Base-by-base conservation (phyloP, 2,797 vertebrate genomes). In the Chromobotia macracanthus region DNA sequence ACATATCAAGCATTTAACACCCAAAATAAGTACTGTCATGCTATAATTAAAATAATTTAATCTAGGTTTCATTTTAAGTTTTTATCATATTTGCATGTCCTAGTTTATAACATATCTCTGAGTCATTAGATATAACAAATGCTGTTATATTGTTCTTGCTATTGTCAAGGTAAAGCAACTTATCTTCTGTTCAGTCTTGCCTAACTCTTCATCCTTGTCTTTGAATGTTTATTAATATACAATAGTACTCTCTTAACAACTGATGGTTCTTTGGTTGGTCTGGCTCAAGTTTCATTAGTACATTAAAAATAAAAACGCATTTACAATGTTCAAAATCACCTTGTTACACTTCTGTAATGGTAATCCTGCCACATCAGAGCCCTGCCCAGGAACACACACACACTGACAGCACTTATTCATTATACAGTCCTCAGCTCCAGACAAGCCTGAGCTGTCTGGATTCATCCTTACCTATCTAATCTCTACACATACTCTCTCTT, bases 391-490 rank as follows among this genome's bases (percentile, higher is more conserved):
- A 2, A 38, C 38, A 38, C 38, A 41, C 38, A 41, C 38, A 70
- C 84, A 77, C 90, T 95, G 95, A 93, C 91, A 91, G 95, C 92
- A 90, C 87, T 90, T 84, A 94, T 93, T 94, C 95, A 93, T 91
- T 89, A 92, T 85, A 89, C 92, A 91, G 90, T 93, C 92, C 85
- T 94, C 87, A 79, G 50, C 89, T 90, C 93, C 95, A 96, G 95
- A 94, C 93, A 93, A 91, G 91, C 94, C 95, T 89, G 93, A 94
- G 94, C 93, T 91, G 91, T 80, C 91, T 92, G 93, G 95, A 94
- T 95, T 96, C 95, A 95, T 91, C 94, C 92, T 93, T 92, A 90
- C 92, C 92, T 88, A 88, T 85, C 90, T 93, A 94, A 94, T 94
- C 94, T 94, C 84, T 84, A 92, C 91, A 89, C 87, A 91, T 89